These are phyloP conservation scores for Hirtodrosophila alboralis DNA, from an alignment of 2,888 invertebrate species.

Conservation along the genomic window DNA sequence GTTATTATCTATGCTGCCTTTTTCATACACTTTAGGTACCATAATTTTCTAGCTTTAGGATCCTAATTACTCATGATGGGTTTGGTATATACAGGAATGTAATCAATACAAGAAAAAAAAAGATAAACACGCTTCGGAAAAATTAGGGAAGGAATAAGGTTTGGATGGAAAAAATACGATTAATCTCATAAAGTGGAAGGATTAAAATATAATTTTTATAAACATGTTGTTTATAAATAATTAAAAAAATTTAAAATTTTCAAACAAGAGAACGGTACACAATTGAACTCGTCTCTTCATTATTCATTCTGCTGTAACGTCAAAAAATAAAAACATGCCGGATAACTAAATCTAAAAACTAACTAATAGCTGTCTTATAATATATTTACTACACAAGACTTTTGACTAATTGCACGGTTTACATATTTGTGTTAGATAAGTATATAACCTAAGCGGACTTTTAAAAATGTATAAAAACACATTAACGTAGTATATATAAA, in stretches of 20 bases:
- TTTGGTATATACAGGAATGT: conserved; percentile 68
- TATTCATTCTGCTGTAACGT: conserved; percentile 21
- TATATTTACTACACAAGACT: conserved; percentile 68
- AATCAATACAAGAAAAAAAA: conserved; percentile 15
- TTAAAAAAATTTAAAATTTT: neutral
- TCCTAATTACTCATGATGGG: conserved; percentile 49
- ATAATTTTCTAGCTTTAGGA: conserved; percentile 66
- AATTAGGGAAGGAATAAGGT: conserved; percentile 1
- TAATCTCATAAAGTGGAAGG: conserved; percentile 17
- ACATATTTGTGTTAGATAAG: conserved; percentile 35
- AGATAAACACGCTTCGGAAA: conserved; percentile 1
- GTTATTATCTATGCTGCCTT: conserved; percentile 44
- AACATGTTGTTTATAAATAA: neutral
- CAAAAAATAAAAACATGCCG: conserved; percentile 12
- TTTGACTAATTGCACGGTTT: conserved; percentile 76
- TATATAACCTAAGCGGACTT: conserved; percentile 49
- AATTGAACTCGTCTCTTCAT: conserved; percentile 11
- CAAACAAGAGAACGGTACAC: conserved; percentile 6
- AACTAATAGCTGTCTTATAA: conserved; percentile 53
- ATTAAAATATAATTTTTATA: neutral
- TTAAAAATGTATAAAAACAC: conserved; percentile 56
- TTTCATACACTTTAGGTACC: conserved; percentile 68
- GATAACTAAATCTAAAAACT: conserved; percentile 46
- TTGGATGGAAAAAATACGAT: neutral
- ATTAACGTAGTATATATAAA: conserved; percentile 51